A percentile compares a stretch with the other conserved stretches of the same genome.
These are phyloP conservation scores for Eucera pruinosa DNA, from an alignment of 2,888 invertebrate species.

Conservation along the genomic window DNA sequence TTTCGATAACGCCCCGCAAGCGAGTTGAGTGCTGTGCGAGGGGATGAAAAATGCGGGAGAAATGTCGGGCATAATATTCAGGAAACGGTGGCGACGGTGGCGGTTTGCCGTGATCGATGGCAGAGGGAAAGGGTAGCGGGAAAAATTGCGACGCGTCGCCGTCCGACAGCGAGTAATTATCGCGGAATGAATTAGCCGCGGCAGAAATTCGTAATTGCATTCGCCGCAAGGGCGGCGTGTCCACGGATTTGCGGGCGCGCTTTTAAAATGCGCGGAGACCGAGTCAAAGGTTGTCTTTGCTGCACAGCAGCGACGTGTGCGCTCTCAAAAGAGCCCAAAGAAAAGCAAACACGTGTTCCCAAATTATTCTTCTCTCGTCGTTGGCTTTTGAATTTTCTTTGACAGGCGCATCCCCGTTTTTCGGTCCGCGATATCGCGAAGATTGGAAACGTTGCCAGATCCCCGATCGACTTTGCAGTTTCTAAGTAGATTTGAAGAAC, in stretches of 20 bases:
- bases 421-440: too few species aligned
- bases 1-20: not conserved
- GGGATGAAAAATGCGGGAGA: not conserved
- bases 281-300: not conserved
- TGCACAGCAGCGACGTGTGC: not conserved
- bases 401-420: too few species aligned
- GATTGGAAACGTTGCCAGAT: too few species aligned
- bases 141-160: slow-evolving; percentile 26
- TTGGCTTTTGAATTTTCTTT: not conserved
- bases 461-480: too few species aligned
- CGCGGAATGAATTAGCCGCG: slow-evolving; percentile 13
- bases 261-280: slow-evolving; percentile 7
- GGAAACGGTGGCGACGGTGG: not conserved
- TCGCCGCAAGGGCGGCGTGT: not conserved
- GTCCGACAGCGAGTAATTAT: slow-evolving; percentile 39
- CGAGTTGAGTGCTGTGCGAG: too few species aligned
- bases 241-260: slow-evolving; percentile 3
- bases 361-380: not conserved
- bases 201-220: slow-evolving; percentile 39
- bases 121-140: not conserved
- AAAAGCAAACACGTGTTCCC: not conserved
- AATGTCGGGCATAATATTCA: too few species aligned
- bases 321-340: not conserved
- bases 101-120: slow-evolving; percentile 12
- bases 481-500: not conserved